Base-by-base conservation (phyloP, 1,140 invertebrate species). In the Hyles euphorbiae region DNA sequence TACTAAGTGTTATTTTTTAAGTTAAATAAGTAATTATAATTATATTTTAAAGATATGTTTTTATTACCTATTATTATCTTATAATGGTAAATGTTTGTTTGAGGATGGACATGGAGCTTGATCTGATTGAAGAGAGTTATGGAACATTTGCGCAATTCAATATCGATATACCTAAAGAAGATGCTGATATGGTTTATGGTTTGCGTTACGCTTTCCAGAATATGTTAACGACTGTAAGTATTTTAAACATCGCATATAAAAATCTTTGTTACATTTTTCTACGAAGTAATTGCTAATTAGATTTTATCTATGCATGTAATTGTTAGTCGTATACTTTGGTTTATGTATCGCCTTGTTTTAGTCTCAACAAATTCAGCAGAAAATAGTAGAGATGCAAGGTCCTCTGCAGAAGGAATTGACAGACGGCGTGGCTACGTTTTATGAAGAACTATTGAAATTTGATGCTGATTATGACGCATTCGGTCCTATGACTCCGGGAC, bases 401-500 rank as follows among this genome's bases (percentile, higher is more conserved):
- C 93, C 93, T 2, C 89, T 96, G 12, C 92, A 94, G 65, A 87
- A 89, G 36, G 93, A 95, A 73, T 86, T 98, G 6, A 92, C 92
- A 10, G 89, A 92, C 44, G 93, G 95, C 55, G 93, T 97, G 36
- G 83, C 90, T 2, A 84, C 91, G 40, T 95, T 97, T 72, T 89
- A 91, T 53, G 78, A 87, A 22, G 94, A 96, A 61, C 91, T 94
- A 3, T 81, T 91, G 34, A 89, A 93, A 59, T 97, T 96, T 80
- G 91, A 94, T 63, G 81, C 83, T 3, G 95, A 96, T 70, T 96
- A 94, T 84, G 93, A 94, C 62, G 73, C 86, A 0, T 93, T 91
- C 78, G 96, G 96, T 7, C 96, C 96, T 0, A 95, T 97, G 95
- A 92, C 95, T 3, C 91, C 93, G 47, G 96, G 95, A 9, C 91